Percentiles rank a stretch among this genome's conserved stretches.
Evolutionary conservation across 2,797 vertebrate species (phyloP).

Genomic region (Melanotaenia parkinsoni): DNA sequence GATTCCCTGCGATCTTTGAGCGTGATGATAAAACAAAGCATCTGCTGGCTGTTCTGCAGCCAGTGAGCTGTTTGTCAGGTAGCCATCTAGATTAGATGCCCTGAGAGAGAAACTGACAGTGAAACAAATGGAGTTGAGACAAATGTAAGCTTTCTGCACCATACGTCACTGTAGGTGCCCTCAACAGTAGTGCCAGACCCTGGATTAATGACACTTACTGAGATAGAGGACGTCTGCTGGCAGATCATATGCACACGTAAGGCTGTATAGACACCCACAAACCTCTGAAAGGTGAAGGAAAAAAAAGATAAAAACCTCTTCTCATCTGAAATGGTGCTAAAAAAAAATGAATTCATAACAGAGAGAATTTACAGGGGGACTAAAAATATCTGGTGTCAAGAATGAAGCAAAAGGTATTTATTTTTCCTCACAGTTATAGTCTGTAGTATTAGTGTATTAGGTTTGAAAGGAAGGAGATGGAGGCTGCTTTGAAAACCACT

Average conservation of each 20-base stretch:
- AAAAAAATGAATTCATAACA: conserved; percentile 16
- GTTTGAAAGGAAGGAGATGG: conserved; percentile 6
- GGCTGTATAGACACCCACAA: conserved; percentile 25
- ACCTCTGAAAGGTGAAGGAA: conserved; percentile 17
- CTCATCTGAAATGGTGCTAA: conserved; percentile 3
- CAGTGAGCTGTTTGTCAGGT: conserved; percentile 75
- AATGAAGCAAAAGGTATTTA: background rate
- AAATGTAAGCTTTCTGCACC: conserved; percentile 59
- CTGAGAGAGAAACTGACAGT: conserved; percentile 66
- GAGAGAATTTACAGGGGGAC: conserved; percentile 9
- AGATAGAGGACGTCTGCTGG: conserved; percentile 8
- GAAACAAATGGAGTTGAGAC: conserved; percentile 75
- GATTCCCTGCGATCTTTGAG: conserved; percentile 23
- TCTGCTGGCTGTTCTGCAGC: conserved; percentile 67
- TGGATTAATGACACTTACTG: conserved; percentile 34
- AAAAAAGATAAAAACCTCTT: conserved; percentile 5
- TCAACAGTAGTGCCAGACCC: conserved; percentile 38
- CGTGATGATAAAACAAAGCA: conserved; percentile 57
- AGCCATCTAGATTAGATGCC: conserved; percentile 74
- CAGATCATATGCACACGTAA: background rate
- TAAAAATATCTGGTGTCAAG: background rate
- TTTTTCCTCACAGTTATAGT: background rate
- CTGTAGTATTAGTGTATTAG: background rate
- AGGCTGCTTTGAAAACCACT: background rate
- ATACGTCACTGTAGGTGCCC: conserved; percentile 68